Evolutionary conservation across 2,113 vertebrate species (phyloP).

Genomic region (Jaculus jaculus): DNA sequence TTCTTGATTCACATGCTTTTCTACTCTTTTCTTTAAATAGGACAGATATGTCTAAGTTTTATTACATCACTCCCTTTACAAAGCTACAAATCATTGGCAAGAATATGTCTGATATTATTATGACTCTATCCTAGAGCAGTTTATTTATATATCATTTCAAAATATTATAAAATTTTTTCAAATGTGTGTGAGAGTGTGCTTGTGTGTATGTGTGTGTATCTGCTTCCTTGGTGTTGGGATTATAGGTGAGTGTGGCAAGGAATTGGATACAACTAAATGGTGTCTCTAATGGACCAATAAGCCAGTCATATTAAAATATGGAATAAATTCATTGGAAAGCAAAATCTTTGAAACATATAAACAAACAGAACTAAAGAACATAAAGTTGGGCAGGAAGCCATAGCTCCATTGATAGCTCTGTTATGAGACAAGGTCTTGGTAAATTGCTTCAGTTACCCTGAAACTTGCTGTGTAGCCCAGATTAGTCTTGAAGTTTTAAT

Average conservation of each 20-base stretch:
- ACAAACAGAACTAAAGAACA: not conserved
- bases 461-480: too few species aligned
- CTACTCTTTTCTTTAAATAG: slow-evolving; percentile 2
- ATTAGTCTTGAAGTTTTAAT: too few species aligned
- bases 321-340: not conserved
- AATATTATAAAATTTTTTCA: not conserved
- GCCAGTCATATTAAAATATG: too few species aligned
- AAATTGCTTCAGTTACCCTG: too few species aligned
- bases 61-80: not conserved
- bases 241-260: too few species aligned
- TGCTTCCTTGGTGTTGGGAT: too few species aligned
- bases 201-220: too few species aligned
- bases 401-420: not conserved
- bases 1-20: not conserved
- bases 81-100: slow-evolving; percentile 5
- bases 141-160: not conserved
- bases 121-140: not conserved
- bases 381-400: not conserved
- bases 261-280: too few species aligned
- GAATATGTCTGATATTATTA: not conserved
- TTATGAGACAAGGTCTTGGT: not conserved
- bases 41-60: not conserved
- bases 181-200: too few species aligned
- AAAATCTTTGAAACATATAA: not conserved
- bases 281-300: too few species aligned